Conservation (phyloP, 1,140 invertebrate genomes). For the Agraylea sexmaculata region DNA sequence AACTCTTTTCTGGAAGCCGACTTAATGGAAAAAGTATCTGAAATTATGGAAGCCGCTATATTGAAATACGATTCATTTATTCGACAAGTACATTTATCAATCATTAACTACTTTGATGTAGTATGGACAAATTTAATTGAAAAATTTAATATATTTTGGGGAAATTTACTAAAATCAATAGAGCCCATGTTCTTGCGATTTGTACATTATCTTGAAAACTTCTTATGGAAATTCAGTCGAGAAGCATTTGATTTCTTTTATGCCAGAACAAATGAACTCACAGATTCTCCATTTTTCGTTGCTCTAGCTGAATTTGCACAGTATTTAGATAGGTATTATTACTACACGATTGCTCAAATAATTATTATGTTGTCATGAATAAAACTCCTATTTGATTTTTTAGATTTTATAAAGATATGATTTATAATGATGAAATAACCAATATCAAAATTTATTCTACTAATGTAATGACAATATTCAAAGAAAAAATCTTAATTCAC, state of each 20-base stretch:
- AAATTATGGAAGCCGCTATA: conserved; percentile 52
- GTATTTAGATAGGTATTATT: conserved; percentile 50
- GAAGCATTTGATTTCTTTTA: conserved; percentile 69
- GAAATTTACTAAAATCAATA: conserved; percentile 52
- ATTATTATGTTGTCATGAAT: conserved; percentile 2
- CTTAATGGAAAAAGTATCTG: conserved; percentile 53
- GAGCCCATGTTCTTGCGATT: conserved; percentile 66
- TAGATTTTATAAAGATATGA: conserved; percentile 60
- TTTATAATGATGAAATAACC: conserved; percentile 55
- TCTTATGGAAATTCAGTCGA: conserved; percentile 57
- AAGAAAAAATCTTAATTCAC: conserved; percentile 59
- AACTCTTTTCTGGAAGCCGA: conserved; percentile 59
- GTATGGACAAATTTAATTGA: conserved; percentile 52
- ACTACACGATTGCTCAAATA: neutral
- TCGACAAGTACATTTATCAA: conserved; percentile 62
- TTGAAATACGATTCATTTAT: conserved; percentile 67
- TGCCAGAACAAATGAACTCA: conserved; percentile 60
- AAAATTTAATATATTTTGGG: conserved; percentile 54
- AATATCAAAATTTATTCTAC: conserved; percentile 64
- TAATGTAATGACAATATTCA: conserved; percentile 53
- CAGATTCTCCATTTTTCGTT: conserved; percentile 67
- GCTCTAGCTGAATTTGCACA: conserved; percentile 66
- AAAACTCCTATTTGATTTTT: conserved; percentile 9
- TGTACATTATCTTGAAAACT: conserved; percentile 60
- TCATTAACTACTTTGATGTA: conserved; percentile 61